Conservation (phyloP, 2,888 invertebrate species). For the Hypsopygia costalis region DNA sequence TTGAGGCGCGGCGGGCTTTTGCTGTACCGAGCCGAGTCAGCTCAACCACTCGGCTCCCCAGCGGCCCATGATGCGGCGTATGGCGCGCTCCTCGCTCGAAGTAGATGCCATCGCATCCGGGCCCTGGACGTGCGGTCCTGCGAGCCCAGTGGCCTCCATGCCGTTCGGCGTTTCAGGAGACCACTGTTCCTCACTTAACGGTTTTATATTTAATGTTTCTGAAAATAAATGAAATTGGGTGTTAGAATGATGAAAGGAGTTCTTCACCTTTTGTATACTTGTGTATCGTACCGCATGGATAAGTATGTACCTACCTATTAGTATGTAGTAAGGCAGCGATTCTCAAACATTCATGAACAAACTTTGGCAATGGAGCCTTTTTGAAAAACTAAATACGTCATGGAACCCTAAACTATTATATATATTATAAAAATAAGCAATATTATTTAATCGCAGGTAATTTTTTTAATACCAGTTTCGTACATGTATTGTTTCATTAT, state of each 20-base stretch:
- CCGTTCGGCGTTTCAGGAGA: conserved; percentile 62
- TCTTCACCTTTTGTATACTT: no score
- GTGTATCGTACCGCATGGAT: no score
- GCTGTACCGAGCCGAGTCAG: conserved; percentile 89
- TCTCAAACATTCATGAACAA: no score
- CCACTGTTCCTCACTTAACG: conserved; percentile 78
- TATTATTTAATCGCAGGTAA: no score
- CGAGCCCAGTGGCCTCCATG: conserved; percentile 66
- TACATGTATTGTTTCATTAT: no score
- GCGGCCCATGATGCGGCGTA: conserved; percentile 85
- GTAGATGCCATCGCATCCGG: conserved; percentile 51
- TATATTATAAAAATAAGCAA: no score
- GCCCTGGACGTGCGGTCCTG: conserved; percentile 38
- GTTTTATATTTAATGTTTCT: conserved; percentile 79
- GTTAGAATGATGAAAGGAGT: neutral
- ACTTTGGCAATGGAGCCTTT: no score
- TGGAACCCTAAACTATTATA: no score
- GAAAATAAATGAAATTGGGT: conserved; percentile 27
- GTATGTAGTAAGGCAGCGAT: no score
- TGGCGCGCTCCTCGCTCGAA: conserved; percentile 68
- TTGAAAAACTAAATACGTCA: no score
- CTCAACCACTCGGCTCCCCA: conserved; percentile 98
- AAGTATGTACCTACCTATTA: no score
- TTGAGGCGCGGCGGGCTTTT: conserved; percentile 41
- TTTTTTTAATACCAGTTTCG: no score